Conservation (phyloP, 30 jellyfish, hydroid and myxozoan species). For the Calvadosia cruxmelitensis region DNA sequence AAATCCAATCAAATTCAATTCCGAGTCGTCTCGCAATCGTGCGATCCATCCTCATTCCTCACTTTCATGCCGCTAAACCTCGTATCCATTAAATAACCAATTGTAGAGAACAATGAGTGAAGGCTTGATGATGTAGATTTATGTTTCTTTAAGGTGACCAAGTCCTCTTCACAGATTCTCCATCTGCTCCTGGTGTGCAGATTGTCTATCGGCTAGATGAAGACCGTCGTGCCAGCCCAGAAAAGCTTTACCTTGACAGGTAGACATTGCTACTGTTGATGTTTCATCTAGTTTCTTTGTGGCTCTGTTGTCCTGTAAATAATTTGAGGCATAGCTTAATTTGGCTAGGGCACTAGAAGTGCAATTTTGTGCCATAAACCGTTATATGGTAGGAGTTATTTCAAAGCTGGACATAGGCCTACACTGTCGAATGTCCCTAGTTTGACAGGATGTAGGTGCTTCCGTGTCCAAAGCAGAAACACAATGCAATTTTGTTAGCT, state of each 20-base stretch:
- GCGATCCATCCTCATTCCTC: too few relatives aligned
- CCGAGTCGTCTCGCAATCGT: too few relatives aligned
- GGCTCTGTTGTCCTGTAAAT: not conserved
- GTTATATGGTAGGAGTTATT: too few relatives aligned
- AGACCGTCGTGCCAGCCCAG: conserved; percentile 63
- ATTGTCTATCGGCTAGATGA: conserved; percentile 68
- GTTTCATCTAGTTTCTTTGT: not conserved
- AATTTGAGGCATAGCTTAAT: too few relatives aligned
- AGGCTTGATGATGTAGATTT: not conserved
- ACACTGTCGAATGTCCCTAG: too few relatives aligned
- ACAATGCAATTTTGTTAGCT: too few relatives aligned
- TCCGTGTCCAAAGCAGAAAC: too few relatives aligned
- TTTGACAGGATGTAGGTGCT: too few relatives aligned
- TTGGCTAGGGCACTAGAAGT: too few relatives aligned
- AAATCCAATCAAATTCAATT: too few relatives aligned
- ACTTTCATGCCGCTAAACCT: not conserved
- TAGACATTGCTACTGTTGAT: conserved; percentile 5
- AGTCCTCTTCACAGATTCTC: conserved; percentile 62
- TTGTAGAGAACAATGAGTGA: not conserved
- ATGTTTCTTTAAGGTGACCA: conserved; percentile 41
- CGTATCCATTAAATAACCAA: not conserved
- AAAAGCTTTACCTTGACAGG: conserved; percentile 80
- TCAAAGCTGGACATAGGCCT: too few relatives aligned
- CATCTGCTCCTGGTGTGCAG: conserved; percentile 80
- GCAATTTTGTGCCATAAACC: too few relatives aligned